Conservation (phyloP, 2,888 invertebrate genomes). For the Atethmia centrago region DNA sequence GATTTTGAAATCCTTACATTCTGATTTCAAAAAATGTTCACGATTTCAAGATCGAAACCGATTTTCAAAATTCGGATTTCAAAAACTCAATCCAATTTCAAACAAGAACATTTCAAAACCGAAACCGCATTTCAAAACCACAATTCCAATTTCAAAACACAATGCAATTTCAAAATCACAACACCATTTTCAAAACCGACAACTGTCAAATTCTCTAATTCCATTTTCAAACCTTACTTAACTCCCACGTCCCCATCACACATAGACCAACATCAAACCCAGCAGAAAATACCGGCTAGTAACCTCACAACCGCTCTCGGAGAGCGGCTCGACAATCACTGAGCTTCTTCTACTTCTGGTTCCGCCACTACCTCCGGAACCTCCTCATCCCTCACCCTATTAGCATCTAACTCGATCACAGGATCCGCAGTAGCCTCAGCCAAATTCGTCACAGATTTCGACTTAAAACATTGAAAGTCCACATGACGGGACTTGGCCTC, state of each 20-base stretch:
- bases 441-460: constrained; percentile 98
- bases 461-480: constrained; percentile 99
- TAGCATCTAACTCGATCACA: constrained; percentile 91
- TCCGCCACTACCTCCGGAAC: constrained; percentile 72
- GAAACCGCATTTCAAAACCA: neutral
- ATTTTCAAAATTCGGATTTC: neutral
- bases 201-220: constrained; percentile 9
- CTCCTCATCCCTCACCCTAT: constrained; percentile 82
- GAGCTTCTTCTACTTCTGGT: constrained; percentile 65
- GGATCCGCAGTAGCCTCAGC: constrained; percentile 98
- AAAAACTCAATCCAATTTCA: neutral
- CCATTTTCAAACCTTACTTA: constrained; percentile 5
- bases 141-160: constrained; percentile 1
- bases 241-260: constrained; percentile 17
- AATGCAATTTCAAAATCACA: constrained; percentile 15
- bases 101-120: neutral
- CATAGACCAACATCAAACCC: constrained; percentile 57
- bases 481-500: constrained; percentile 99
- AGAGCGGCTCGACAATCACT: constrained; percentile 68
- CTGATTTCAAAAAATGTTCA: neutral
- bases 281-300: constrained; percentile 72
- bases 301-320: constrained; percentile 67
- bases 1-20: neutral
- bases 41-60: neutral
- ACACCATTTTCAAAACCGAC: constrained; percentile 11